A percentile compares a stretch with the other conserved stretches of the same genome.
Conservation (phyloP, 2,113 vertebrate species). For the Donacobius atricapilla region DNA sequence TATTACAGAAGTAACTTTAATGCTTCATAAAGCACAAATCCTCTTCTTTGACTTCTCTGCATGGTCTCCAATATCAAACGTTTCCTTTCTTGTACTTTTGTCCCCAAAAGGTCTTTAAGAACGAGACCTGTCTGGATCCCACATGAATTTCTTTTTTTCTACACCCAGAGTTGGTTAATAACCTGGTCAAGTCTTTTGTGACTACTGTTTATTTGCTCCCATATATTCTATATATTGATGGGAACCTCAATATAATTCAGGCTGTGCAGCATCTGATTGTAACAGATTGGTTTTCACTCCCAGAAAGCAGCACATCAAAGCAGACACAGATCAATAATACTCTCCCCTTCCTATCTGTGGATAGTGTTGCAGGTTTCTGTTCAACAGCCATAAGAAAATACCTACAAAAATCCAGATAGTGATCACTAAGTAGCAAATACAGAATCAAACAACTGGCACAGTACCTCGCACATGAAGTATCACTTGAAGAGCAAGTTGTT, state of each 20-base stretch:
- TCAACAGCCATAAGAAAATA: constrained; percentile 20
- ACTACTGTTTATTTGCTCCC: constrained; percentile 41
- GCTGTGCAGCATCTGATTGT: constrained; percentile 35
- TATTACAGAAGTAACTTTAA: constrained; percentile 29
- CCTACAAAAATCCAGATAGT: constrained; percentile 5
- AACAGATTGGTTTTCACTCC: constrained; percentile 40
- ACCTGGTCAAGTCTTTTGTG: constrained; percentile 27
- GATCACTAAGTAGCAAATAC: background rate
- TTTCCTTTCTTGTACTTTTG: constrained; percentile 41
- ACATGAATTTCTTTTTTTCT: constrained; percentile 30
- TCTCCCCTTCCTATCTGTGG: constrained; percentile 7
- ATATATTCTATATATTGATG: constrained; percentile 49
- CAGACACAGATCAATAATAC: constrained; percentile 39
- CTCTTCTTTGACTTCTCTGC: constrained; percentile 42
- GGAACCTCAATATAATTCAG: constrained; percentile 49
- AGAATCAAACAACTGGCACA: constrained; percentile 4
- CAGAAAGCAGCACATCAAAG: constrained; percentile 50
- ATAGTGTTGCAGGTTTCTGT: constrained; percentile 22
- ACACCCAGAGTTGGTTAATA: constrained; percentile 26
- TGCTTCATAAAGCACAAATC: constrained; percentile 23
- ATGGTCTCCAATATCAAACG: constrained; percentile 21
- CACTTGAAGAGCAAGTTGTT: constrained; percentile 4
- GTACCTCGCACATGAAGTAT: background rate
- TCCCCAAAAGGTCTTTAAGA: constrained; percentile 37
- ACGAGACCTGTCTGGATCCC: constrained; percentile 30